Conservation (phyloP, 2,797 vertebrate species). For the Myotis planiceps region DNA sequence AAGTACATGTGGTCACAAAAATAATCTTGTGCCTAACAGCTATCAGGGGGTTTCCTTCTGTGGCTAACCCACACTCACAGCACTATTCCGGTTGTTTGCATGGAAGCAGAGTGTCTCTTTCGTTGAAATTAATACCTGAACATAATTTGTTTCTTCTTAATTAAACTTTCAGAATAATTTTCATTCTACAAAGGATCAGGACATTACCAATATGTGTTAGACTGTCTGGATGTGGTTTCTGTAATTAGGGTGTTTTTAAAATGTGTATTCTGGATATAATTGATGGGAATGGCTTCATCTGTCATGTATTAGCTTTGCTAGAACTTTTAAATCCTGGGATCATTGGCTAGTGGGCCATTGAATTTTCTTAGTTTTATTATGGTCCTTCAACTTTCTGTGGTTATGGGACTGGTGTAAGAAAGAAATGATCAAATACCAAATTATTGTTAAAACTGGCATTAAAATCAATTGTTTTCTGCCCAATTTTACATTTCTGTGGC, state of each 20-base stretch:
- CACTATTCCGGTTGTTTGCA: background rate
- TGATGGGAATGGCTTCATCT: conserved; percentile 52
- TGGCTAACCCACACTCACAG: background rate
- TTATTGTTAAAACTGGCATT: background rate
- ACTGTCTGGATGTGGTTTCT: conserved; percentile 55
- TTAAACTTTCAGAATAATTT: conserved; percentile 75
- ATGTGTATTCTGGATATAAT: conserved; percentile 47
- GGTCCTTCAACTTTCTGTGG: conserved; percentile 22
- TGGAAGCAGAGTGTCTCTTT: conserved; percentile 26
- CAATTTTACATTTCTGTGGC: conserved; percentile 25
- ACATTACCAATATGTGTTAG: conserved; percentile 74
- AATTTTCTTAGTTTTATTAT: conserved; percentile 49
- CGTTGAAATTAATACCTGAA: conserved; percentile 74
- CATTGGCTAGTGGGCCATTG: conserved; percentile 52
- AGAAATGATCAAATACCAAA: conserved; percentile 60
- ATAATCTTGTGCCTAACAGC: background rate
- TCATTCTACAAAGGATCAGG: conserved; percentile 51
- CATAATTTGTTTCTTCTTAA: conserved; percentile 72
- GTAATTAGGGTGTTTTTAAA: conserved; percentile 36
- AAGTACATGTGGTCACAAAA: background rate
- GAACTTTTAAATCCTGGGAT: conserved; percentile 70
- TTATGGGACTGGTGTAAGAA: background rate
- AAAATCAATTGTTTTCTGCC: conserved; percentile 11
- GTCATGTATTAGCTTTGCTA: conserved; percentile 39
- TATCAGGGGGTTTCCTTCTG: background rate